phyloP scores from a whole-genome alignment of 1,140 invertebrate species.

The Centruroides vittatus region DNA sequence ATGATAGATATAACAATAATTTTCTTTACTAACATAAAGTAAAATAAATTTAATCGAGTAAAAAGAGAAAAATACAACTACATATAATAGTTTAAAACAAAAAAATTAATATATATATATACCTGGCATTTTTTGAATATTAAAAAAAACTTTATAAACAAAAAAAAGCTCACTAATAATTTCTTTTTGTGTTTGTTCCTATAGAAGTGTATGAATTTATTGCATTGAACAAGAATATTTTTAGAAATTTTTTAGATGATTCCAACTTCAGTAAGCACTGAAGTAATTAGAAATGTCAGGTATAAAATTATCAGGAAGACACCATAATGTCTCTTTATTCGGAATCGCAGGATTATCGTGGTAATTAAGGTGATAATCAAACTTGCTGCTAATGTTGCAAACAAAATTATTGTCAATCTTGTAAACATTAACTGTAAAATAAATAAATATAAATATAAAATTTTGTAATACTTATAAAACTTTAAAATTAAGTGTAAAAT shows the following conservation, averaged over 20 bases:
- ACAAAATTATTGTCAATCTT: conserved; percentile 29
- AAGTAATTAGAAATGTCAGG: conserved; percentile 8
- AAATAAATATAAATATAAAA: background rate
- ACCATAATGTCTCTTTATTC: conserved; percentile 11
- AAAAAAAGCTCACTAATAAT: too few species aligned
- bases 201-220: too few species aligned
- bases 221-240: background rate
- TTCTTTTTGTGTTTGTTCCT: too few species aligned
- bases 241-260: background rate
- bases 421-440: conserved; percentile 28
- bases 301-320: conserved; percentile 14
- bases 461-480: background rate
- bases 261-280: conserved; percentile 11
- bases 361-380: conserved; percentile 29
- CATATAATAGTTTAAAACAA: too few species aligned
- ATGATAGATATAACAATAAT: too few species aligned
- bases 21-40: too few species aligned
- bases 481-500: conserved; percentile 1
- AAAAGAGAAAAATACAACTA: too few species aligned
- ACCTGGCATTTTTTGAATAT: too few species aligned
- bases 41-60: too few species aligned
- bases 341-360: conserved; percentile 26
- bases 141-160: too few species aligned
- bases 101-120: too few species aligned
- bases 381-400: conserved; percentile 28